These are phyloP conservation scores for Muntiacus reevesi DNA, from an alignment of 2,113 vertebrate species.

Conservation along the genomic window DNA sequence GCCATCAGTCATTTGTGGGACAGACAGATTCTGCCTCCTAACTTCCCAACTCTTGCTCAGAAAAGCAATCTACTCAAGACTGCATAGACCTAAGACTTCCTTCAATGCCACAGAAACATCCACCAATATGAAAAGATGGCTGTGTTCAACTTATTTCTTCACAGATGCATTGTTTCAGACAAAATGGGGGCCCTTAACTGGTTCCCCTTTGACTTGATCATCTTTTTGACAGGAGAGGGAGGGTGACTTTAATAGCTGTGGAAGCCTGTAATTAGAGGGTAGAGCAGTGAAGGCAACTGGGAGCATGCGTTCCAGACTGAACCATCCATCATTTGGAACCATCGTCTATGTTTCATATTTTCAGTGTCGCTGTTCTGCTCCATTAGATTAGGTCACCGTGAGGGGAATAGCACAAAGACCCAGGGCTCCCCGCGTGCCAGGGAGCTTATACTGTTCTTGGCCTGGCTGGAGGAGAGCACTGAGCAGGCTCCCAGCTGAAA, in stretches of 20 bases:
- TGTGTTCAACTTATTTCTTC: background rate
- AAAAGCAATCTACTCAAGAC: conserved; percentile 1
- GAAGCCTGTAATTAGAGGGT: background rate
- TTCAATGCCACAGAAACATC: background rate
- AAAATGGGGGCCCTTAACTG: background rate
- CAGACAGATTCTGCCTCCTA: background rate
- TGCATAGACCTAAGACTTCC: background rate
- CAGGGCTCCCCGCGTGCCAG: background rate
- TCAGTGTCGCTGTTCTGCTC: background rate
- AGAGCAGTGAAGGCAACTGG: background rate
- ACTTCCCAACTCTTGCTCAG: background rate
- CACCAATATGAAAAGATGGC: background rate
- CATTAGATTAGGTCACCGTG: background rate
- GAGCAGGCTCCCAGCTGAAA: background rate
- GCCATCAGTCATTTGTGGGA: background rate
- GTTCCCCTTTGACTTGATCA: background rate
- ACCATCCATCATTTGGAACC: background rate
- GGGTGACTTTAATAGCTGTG: background rate
- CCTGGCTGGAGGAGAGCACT: background rate
- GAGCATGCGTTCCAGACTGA: background rate
- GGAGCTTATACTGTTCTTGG: background rate
- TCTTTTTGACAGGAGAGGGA: background rate
- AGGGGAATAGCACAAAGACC: background rate
- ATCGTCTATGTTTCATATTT: background rate
- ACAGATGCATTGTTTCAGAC: background rate